These are phyloP conservation scores for Drosophila gaucha DNA, from an alignment of 2,888 invertebrate species.

Conservation along the genomic window DNA sequence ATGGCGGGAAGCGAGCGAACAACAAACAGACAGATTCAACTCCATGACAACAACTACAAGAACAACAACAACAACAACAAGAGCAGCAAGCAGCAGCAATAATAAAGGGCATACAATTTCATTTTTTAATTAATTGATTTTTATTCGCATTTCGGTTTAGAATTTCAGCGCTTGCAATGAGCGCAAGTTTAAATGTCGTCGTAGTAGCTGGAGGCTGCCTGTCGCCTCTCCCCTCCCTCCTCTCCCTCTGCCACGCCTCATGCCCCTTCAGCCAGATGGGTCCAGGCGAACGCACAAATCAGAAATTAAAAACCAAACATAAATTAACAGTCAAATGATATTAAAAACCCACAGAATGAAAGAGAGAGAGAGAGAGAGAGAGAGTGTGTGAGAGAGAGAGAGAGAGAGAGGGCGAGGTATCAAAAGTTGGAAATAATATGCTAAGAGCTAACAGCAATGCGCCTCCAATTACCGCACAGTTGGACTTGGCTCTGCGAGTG, in stretches of 20 bases:
- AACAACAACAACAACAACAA: constrained; percentile 32
- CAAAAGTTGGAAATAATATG: constrained; percentile 50
- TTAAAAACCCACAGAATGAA: constrained; percentile 63
- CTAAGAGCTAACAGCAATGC: constrained; percentile 54
- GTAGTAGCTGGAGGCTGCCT: constrained; percentile 41
- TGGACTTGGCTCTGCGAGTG: constrained; percentile 42
- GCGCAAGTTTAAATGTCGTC: constrained; percentile 48
- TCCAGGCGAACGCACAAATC: constrained; percentile 79
- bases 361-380: constrained; percentile 26
- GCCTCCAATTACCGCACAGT: constrained; percentile 72
- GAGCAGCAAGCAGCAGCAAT: constrained; percentile 30
- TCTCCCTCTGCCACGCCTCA: background rate
- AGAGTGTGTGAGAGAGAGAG: constrained; percentile 2
- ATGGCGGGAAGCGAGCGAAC: constrained; percentile 2
- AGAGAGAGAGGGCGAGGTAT: constrained; percentile 14
- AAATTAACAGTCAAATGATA: constrained; percentile 81
- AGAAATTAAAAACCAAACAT: constrained; percentile 82
- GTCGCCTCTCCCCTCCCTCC: background rate
- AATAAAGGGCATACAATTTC: constrained; percentile 63
- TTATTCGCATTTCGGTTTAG: constrained; percentile 79
- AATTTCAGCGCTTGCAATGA: constrained; percentile 66
- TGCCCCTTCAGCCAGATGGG: constrained; percentile 12
- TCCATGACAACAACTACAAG: constrained; percentile 33
- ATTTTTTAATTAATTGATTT: constrained; percentile 80
- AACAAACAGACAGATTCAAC: constrained; percentile 38